Evolutionary conservation across 2,888 invertebrate genomes (phyloP), one percentile per base, ranked within the genome.

Genomic region (Ophion obscuratus): DNA sequence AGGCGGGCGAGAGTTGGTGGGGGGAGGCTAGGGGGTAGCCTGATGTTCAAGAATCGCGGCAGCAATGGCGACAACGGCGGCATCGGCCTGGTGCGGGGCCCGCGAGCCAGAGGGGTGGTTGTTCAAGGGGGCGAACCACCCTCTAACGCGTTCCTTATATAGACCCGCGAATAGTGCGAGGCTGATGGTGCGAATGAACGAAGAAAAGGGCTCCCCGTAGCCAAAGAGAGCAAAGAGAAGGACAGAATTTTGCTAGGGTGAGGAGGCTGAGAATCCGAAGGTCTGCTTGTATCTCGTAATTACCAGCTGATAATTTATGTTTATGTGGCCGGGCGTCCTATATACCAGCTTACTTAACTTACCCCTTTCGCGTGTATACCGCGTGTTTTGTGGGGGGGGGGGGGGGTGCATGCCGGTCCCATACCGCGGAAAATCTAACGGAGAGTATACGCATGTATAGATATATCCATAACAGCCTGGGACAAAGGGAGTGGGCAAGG

Each of bases 271-370:
- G 84, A 73, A 84, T 85, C 82, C 87, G 79, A 87, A 84, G 87
- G 87, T 89, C 88, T 87, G 89, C 79, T 89, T 92, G 93, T 94
- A 93, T 93, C 92, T 93, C 92, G 94, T 94, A 94, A 94, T 94
- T 94, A 94, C 94, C 93, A 94, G 92, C 93, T 94, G 94, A 94
- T 94, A 94, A 94, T 94, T 94, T 94, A 94, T 94, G 94, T 94
- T 94, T 94, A 94, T 94, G 93, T 91, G 93, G 91, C 92, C 88
- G 6, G 82, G 17, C 53, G 53, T 5, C 53, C 53, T 53, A 53
- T 14, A 53, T 85, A 86, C 87, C 81, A 90, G 90, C 89, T 86
- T 89, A 89, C 92, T 93, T 92, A 53, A 84, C 79, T 77, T 77
- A 92, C 93, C 93, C 93, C 92, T 93, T 93, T 93, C 87, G 89